Base-by-base conservation (phyloP, 1,140 invertebrate genomes). In the Drosophila jambulina region DNA sequence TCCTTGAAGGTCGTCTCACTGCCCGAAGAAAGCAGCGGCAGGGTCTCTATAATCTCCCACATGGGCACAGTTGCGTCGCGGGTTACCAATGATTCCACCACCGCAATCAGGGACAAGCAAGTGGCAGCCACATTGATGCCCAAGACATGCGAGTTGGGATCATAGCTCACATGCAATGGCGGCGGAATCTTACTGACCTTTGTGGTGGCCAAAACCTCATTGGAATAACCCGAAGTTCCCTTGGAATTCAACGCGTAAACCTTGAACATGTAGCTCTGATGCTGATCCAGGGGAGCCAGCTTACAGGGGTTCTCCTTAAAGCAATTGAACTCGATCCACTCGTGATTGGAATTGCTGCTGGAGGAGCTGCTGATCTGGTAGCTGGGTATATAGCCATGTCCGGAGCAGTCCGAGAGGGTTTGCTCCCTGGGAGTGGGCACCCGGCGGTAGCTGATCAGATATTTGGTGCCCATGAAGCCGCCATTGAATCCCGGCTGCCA, bases 401-500 rank as follows among this genome's bases (percentile, higher is more conserved):
- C 45, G 93, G 94, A 86, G 68, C 96, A 96, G 34, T 95, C 94
- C 1, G 95, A 92, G 0, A 94, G 91, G 17, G 95, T 91, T 63
- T 95, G 95, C 70, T 95, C 94, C 4, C 94, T 91, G 5, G 94
- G 93, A 10, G 92, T 92, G 2, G 94, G 92, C 3, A 96, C 94
- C 19, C 96, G 94, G 36, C 95, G 94, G 91, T 96, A 97, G 9
- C 95, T 95, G 4, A 98, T 96, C 76, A 97, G 95, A 91, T 96
- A 98, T 81, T 97, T 97, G 0, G 97, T 98, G 71, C 95, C 96
- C 4, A 94, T 94, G 23, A 97, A 91, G 0, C 97, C 97, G 0
- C 98, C 98, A 92, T 98, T 97, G 86, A 98, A 99, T 0, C 97
- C 97, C 2, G 96, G 95, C 58, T 96, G 95, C 97, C 97, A 98